Conservation (phyloP, 2,797 vertebrate genomes). For the Chelon labrosus region DNA sequence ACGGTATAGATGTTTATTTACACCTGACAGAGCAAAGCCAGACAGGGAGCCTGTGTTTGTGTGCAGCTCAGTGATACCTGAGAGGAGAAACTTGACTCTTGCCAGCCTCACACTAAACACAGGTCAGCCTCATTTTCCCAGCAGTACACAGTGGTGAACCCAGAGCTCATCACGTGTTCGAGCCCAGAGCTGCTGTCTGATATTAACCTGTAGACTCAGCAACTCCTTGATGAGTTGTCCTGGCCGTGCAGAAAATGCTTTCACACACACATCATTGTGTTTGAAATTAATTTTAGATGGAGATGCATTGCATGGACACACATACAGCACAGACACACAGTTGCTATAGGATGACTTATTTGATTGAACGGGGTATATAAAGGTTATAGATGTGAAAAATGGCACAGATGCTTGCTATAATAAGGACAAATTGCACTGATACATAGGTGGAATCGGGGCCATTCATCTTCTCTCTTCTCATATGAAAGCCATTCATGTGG, state of each 20-base stretch:
- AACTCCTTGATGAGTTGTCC: constrained; percentile 14
- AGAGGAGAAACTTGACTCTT: constrained; percentile 43
- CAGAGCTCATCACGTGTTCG: constrained; percentile 23
- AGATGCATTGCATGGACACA: not conserved
- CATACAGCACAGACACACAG: not conserved
- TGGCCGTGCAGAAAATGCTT: constrained; percentile 21
- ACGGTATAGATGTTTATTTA: constrained; percentile 22
- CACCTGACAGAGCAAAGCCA: constrained; percentile 15
- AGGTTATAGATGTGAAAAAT: constrained; percentile 32
- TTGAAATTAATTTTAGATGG: constrained; percentile 13
- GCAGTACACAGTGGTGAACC: constrained; percentile 35
- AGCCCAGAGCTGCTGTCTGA: constrained; percentile 21
- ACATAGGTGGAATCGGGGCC: constrained; percentile 33
- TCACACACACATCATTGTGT: constrained; percentile 1
- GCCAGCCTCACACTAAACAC: constrained; percentile 30
- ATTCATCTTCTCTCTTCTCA: constrained; percentile 41
- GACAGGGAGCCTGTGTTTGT: constrained; percentile 24
- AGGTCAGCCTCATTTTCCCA: constrained; percentile 48
- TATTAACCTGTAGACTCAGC: constrained; percentile 44
- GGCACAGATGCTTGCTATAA: constrained; percentile 32
- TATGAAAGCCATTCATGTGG: constrained; percentile 23
- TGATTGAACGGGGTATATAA: constrained; percentile 24
- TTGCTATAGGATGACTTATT: not conserved
- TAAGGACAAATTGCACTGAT: constrained; percentile 55
- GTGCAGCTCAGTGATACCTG: constrained; percentile 35